Evolutionary conservation across 2,113 vertebrate species (phyloP), one percentile per base, ranked within the genome.

Genomic region (Tachysurus fulvidraco): DNA sequence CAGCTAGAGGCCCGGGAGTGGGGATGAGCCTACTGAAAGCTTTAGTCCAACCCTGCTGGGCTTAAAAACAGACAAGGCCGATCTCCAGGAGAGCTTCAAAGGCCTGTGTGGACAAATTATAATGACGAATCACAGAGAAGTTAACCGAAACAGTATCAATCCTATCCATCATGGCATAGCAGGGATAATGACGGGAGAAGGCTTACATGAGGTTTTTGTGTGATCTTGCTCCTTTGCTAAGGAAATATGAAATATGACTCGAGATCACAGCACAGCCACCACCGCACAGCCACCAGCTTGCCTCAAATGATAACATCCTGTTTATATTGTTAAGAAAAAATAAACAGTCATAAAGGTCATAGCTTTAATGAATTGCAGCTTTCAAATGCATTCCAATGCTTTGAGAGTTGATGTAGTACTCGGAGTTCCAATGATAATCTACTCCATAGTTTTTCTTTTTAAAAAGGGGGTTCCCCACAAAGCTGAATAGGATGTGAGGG

Each of bases 101-200:
- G 84, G 73, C 81, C 74, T 62, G 83, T 81, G 67, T 14, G 59
- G 50, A 77, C 85, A 88, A 91, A 90, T 90, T 90, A 93, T 91
- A 84, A 92, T 93, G 93, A 93, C 85, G 90, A 93, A 95, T 93
- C 90, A 88, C 81, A 88, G 64, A 57, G 86, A 85, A 91, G 71
- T 88, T 86, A 85, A 91, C 91, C 30, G 10, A 90, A 85, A 86
- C 90, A 86, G 90, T 91, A 91, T 90, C 87, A 89, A 90, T 92
- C 89, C 91, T 89, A 91, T 93, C 88, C 90, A 92, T 94, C 92
- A 92, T 57, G 88, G 80, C 85, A 83, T 5, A 30, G 84, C 88
- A 82, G 88, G 87, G 82, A 88, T 54, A 55, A 83, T 4, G 13
- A 82, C 14, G 62, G 73, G 86, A 87, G 85, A 65, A 83, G 17